phyloP scores from a whole-genome alignment of 2,888 invertebrate genomes.

The Rhabditoides inermis region DNA sequence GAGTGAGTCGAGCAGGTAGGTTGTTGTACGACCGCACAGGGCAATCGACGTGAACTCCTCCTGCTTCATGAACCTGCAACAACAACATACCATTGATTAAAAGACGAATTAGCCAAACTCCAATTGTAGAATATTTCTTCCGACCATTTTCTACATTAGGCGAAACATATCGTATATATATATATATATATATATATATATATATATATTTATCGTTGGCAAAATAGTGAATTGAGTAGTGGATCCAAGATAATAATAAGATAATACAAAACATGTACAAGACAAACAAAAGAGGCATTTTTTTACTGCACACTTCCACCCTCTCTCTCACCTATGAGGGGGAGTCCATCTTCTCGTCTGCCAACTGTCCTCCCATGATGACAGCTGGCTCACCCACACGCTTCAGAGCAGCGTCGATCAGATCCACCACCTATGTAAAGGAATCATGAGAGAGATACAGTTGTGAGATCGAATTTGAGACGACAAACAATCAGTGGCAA shows the following conservation, averaged over 20 bases:
- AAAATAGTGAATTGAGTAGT: too few relatives aligned
- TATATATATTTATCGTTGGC: too few relatives aligned
- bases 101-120: too few relatives aligned
- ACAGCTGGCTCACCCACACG: conserved; percentile 69
- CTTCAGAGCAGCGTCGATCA: conserved; percentile 88
- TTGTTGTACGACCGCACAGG: conserved; percentile 91
- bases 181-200: too few relatives aligned
- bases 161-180: background rate
- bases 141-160: too few relatives aligned
- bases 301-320: too few relatives aligned
- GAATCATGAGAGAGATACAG: background rate
- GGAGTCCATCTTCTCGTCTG: conserved; percentile 97
- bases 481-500: too few relatives aligned
- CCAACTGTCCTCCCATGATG: conserved; percentile 94
- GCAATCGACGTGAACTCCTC: conserved; percentile 95
- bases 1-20: conserved; percentile 85
- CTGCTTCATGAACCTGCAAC: conserved; percentile 78
- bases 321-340: conserved; percentile 79
- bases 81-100: too few relatives aligned
- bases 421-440: conserved; percentile 67
- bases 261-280: background rate
- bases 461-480: too few relatives aligned
- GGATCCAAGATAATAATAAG: too few relatives aligned
- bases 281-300: too few relatives aligned
- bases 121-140: too few relatives aligned